Evolutionary conservation across 2,797 vertebrate genomes (phyloP), one percentile per base, ranked within the genome.

Genomic region (Hemitrygon akajei): DNA sequence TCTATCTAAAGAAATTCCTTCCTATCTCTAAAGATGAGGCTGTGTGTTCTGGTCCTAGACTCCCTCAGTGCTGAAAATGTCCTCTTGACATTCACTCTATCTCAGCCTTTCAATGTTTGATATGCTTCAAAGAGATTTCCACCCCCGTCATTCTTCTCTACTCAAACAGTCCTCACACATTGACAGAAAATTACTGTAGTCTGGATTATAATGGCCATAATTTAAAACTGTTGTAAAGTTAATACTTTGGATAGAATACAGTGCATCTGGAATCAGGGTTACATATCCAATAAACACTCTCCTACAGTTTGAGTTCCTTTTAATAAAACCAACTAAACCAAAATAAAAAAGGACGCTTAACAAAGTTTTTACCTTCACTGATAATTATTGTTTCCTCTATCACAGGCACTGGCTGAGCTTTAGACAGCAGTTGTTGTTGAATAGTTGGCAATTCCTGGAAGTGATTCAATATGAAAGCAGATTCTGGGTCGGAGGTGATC

Each of bases 401-500:
- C 1, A 16, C 12, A 87, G 18, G n/a, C 60, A 37, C 71, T 75
- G 69, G 34, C 58, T 71, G 30, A 58, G 27, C 37, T 93, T 93
- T 73, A 18, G 25, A 93, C 1, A 93, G 27, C 25, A 93, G 40
- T 5, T 93, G 66, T n/a, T 93, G 95, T 93, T 97, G 95, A 75
- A 97, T 56, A 30, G 93, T 94, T 93, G 96, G 95, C 95, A 97
- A 77, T 86, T 92, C 71, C 37, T 95, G 97, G 95, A 97, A 97
- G 60, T 97, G 96, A 0, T 94, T 10, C 0, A 94, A 0, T 3
- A 92, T 94, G 95, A 97, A 99, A 84, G 97, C 97, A 93, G 97
- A 91, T 71, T 93, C 95, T 0, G 95, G 93, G 16, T 96, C 94
- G 25, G 98, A 97, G 80, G 98, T 98, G 60, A 99, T 97, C 94